Base-by-base conservation (phyloP, 2,113 vertebrate species). In the Brachyhypopomus gauderio region DNA sequence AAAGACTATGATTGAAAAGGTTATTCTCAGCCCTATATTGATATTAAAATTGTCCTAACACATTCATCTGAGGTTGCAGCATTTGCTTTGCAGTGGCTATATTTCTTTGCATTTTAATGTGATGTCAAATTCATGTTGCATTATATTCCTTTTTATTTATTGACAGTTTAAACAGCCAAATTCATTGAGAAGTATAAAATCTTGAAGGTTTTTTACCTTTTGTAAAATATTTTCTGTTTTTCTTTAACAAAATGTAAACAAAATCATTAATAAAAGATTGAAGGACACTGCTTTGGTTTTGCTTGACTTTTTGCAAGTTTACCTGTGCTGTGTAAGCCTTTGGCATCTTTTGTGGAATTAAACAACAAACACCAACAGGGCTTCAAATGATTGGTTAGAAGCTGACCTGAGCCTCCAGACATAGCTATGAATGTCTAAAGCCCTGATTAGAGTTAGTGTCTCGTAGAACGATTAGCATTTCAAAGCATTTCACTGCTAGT, bases 251-350 rank as follows among this genome's bases (percentile, higher is more conserved):
- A 20, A 0, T 9, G 60, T 75, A 78, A 82, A 69, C 67, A 25
- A 34, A 20, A 0, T 9, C n/a, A 71, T 74, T 78, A 84, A 83
- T 78, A 78, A 81, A 81, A 56, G 62, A 45, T n/a, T 71, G 34
- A 70, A 78, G 52, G 34, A 45, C 58, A 48, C 48, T 4, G 45
- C 22, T 30, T 69, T 83, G 3, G 14, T 14, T 20, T 12, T 52
- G 19, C 67, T 0, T 52, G 48, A 14, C 16, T 58, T 30, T n/a
- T 69, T 67, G 11, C 52, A 1, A 22, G 17, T 69, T 58, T 20
- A 71, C 7, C 6, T 20, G 34, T 55, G 0, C 3, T 30, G 62
- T 5, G 14, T 3, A 30, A 12, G 11, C 25, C 22, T 25, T 60
- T n/a, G 17, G 38, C 12, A 1, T 45, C 41, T 52, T 52, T 52